These are phyloP conservation scores for Strigamia maritima DNA, from an alignment of 2,888 invertebrate genomes.

Conservation along the genomic window DNA sequence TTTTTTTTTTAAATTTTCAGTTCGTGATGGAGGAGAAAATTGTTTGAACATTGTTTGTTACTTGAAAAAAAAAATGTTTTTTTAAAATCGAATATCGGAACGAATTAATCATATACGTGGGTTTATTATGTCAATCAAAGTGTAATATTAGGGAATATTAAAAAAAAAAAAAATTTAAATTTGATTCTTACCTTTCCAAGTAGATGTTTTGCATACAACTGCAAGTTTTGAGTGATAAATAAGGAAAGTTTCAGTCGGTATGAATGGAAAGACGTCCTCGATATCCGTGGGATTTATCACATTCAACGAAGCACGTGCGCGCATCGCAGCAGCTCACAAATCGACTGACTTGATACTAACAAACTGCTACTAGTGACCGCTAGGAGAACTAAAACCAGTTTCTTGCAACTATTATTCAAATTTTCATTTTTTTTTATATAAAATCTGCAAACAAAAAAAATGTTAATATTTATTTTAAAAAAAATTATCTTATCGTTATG, in stretches of 20 bases:
- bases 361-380: conserved; percentile 6
- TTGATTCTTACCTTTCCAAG: not conserved
- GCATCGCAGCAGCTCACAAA: conserved; percentile 7
- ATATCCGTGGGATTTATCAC: conserved; percentile 2
- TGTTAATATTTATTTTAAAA: not conserved
- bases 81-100: too few species aligned
- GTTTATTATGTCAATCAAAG: too few species aligned
- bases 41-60: too few species aligned
- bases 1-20: not conserved
- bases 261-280: not conserved
- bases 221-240: not conserved
- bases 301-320: not conserved
- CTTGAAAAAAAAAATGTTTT: not conserved
- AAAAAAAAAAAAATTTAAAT: not conserved
- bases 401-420: too few species aligned
- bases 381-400: not conserved
- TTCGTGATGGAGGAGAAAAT: not conserved
- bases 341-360: conserved; percentile 5
- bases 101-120: too few species aligned
- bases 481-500: too few species aligned
- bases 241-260: not conserved
- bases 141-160: not conserved
- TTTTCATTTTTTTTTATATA: not conserved
- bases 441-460: not conserved
- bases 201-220: not conserved